These are phyloP conservation scores for Zaprionus inermis DNA, from an alignment of 1,140 invertebrate genomes.

Conservation along the genomic window DNA sequence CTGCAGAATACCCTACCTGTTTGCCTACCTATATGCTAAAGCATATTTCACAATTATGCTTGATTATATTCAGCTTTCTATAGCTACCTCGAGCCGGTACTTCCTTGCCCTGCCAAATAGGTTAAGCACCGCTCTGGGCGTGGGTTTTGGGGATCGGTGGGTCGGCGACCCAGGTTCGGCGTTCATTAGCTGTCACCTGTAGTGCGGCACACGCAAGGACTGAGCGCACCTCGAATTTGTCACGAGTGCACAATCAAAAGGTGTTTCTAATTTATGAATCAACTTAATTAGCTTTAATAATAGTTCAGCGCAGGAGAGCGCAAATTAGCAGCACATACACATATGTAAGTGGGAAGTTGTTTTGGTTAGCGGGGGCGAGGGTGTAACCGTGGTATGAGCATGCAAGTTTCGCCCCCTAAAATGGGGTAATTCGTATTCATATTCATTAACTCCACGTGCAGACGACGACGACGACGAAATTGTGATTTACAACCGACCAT, in stretches of 20 bases:
- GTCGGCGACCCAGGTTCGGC: too few species aligned
- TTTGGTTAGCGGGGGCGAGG: background rate
- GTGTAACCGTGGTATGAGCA: conserved; percentile 11
- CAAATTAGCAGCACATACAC: conserved; percentile 51
- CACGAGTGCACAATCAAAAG: conserved; percentile 72
- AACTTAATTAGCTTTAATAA: conserved; percentile 77
- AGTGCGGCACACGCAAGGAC: conserved; percentile 31
- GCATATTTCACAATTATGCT: background rate
- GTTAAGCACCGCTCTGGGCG: background rate
- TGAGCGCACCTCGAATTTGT: conserved; percentile 47
- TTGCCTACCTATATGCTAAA: background rate
- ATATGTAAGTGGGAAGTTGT: background rate
- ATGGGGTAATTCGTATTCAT: conserved; percentile 47
- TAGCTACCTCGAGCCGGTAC: background rate
- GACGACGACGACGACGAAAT: background rate
- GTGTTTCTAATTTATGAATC: conserved; percentile 80
- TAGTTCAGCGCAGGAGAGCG: conserved; percentile 17
- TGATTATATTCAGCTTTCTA: background rate
- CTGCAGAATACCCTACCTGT: background rate
- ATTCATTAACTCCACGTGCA: conserved; percentile 19
- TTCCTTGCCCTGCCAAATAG: conserved; percentile 3
- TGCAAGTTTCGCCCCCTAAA: conserved; percentile 19
- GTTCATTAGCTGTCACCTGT: conserved; percentile 28
- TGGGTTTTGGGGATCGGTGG: background rate
- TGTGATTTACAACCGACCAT: conserved; percentile 9